Percentiles rank a stretch among this genome's conserved stretches.
Conservation (phyloP, 2,888 invertebrate species). For the Cerastis leucographa region DNA sequence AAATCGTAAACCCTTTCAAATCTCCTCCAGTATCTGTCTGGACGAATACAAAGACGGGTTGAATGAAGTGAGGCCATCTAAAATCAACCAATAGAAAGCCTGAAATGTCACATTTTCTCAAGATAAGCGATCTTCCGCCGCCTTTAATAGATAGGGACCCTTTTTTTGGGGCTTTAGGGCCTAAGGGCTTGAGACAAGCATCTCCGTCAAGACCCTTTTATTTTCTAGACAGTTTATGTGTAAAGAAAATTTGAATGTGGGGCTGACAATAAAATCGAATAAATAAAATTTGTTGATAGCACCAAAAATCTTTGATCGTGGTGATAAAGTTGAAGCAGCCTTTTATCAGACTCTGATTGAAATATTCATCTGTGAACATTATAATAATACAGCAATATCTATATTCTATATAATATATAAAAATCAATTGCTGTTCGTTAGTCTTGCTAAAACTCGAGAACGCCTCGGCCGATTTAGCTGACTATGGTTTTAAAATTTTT, state of each 20-base stretch:
- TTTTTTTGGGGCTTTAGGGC: constrained; percentile 38
- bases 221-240: constrained; percentile 38
- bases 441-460: too few relatives aligned
- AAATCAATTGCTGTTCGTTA: too few relatives aligned
- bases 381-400: neutral
- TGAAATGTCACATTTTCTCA: constrained; percentile 47
- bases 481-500: too few relatives aligned
- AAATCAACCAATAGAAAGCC: constrained; percentile 45
- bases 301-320: neutral
- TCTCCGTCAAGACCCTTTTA: constrained; percentile 35
- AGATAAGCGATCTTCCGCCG: constrained; percentile 50
- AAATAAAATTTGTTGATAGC: neutral
- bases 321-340: neutral
- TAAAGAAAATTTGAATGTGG: constrained; percentile 9
- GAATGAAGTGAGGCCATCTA: constrained; percentile 39
- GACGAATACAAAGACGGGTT: constrained; percentile 44
- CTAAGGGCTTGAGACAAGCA: constrained; percentile 39
- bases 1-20: constrained; percentile 43
- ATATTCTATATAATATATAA: too few relatives aligned
- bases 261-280: neutral
- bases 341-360: neutral
- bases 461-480: too few relatives aligned
- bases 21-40: constrained; percentile 8
- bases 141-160: constrained; percentile 48
- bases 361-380: neutral